phyloP scores from a whole-genome alignment of 1,140 invertebrate species.

The Drosophila tristis region DNA sequence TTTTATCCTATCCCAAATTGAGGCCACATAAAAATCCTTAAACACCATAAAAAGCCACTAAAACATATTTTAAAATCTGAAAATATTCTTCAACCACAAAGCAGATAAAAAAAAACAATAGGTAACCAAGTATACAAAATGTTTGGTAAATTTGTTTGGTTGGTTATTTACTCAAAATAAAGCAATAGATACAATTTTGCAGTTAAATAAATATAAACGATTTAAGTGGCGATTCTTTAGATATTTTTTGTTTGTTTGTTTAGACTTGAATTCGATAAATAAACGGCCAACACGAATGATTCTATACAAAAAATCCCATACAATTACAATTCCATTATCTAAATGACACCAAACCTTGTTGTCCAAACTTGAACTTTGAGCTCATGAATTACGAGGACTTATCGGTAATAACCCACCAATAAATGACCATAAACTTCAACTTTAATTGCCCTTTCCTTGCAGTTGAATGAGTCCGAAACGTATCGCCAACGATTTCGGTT shows the following conservation, averaged over 20 bases:
- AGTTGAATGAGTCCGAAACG: neutral
- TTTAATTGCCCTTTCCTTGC: constrained; percentile 16
- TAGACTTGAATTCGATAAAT: no score
- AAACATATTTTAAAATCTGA: neutral
- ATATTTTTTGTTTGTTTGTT: no score
- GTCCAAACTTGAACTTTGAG: neutral
- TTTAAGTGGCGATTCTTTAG: no score
- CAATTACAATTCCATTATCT: no score
- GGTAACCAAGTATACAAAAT: no score
- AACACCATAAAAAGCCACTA: constrained; percentile 5
- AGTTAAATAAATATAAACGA: no score
- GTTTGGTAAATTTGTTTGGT: no score
- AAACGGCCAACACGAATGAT: no score
- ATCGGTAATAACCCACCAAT: constrained; percentile 5
- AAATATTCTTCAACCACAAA: constrained; percentile 2
- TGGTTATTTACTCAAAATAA: no score
- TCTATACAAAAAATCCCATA: no score
- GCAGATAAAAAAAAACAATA: neutral
- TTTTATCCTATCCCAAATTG: constrained; percentile 47
- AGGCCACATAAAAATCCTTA: constrained; percentile 55
- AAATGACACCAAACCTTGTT: neutral
- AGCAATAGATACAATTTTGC: no score
- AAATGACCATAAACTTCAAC: constrained; percentile 4
- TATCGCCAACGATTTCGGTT: neutral
- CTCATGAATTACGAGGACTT: constrained; percentile 13